Evolutionary conservation across 2,113 vertebrate genomes (phyloP), one percentile per base, ranked within the genome.

Genomic region (Elanoides forficatus): DNA sequence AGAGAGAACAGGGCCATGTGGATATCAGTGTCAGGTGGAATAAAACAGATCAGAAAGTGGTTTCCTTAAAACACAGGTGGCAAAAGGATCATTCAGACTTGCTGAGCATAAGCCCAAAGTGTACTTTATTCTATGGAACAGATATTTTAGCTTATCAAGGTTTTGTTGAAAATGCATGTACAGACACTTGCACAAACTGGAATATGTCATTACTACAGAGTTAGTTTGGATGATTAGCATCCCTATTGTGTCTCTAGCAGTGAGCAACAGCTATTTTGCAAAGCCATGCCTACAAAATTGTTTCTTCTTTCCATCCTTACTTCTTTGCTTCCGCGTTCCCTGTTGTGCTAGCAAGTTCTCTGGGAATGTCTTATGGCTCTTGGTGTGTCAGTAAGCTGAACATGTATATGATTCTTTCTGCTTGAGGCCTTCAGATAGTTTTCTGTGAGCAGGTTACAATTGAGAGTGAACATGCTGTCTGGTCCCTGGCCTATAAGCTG

Each of bases 31-130:
- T 93, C 78, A 94, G 59, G 74, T 83, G 42, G 66, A 86, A 83
- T 95, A 82, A 94, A 94, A 43, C 62, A 88, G 88, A 92, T 53
- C 50, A 92, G 63, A 81, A 93, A 76, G 36, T 52, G 17, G 36
- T 88, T 93, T 66, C n/a, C 68, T 58, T 94, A 38, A 88, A 86
- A 70, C 42, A 67, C 73, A 92, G 85, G 67, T 95, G 90, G 59
- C 42, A 92, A 93, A 95, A 86, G 38, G 48, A 76, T 92, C 36
- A 21, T 70, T 38, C 29, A 38, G 67, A 85, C 10, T 79, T 59
- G 25, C 45, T 75, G 15, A 53, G 12, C 23, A 15, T 5, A 38
- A 75, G 81, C 27, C 43, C 82, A 73, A 74, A 88, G 26, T 34
- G 20, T 63, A 15, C 13, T 58, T 94, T 70, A 36, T 88, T 76